Conservation (phyloP, 2,888 invertebrate genomes). For the Harpalus rubripes region DNA sequence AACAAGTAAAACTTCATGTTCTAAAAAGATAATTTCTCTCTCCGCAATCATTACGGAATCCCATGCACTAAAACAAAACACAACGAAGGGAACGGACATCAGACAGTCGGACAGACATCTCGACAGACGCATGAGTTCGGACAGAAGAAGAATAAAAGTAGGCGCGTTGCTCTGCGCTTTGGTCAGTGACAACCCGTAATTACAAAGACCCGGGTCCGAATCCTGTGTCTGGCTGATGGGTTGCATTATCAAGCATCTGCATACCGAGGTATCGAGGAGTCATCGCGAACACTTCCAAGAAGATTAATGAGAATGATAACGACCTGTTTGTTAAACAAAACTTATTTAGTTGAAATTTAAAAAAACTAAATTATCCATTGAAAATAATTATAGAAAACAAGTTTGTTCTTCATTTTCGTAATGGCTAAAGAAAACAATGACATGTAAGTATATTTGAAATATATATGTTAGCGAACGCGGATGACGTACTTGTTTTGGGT, state of each 20-base stretch:
- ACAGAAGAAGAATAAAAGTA: slow-evolving; percentile 73
- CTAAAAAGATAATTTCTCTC: no score
- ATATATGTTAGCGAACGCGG: no score
- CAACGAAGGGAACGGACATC: slow-evolving; percentile 8
- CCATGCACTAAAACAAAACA: slow-evolving; percentile 28
- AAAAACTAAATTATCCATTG: no score
- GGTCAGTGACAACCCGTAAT: slow-evolving; percentile 76
- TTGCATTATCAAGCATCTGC: slow-evolving; percentile 50
- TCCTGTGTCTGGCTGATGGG: slow-evolving; percentile 27
- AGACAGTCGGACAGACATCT: slow-evolving; percentile 70
- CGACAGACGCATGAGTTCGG: slow-evolving; percentile 67
- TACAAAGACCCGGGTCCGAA: slow-evolving; percentile 68
- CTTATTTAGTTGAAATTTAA: neutral
- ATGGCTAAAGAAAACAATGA: no score
- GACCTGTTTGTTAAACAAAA: neutral
- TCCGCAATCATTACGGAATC: slow-evolving; percentile 17
- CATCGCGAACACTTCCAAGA: slow-evolving; percentile 20
- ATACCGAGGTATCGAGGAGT: slow-evolving; percentile 32
- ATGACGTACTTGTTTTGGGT: no score
- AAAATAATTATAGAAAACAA: no score
- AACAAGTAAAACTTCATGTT: no score
- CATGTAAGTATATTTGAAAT: no score
- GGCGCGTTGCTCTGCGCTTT: slow-evolving; percentile 71
- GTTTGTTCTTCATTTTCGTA: no score
- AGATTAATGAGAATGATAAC: neutral